Conservation (phyloP, 2,113 vertebrate genomes). For the Lynx canadensis region DNA sequence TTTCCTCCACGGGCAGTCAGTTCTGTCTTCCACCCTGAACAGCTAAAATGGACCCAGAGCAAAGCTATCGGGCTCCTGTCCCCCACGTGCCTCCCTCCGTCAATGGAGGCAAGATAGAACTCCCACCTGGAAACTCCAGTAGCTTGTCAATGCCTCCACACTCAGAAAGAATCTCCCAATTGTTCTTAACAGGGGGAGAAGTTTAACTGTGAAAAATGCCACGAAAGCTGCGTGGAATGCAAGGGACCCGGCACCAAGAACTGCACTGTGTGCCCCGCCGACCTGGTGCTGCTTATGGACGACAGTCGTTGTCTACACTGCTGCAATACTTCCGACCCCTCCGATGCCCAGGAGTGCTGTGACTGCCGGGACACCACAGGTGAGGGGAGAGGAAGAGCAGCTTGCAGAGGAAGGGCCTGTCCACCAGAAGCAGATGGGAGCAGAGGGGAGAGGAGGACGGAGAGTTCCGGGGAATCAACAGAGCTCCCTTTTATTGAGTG, state of each 20-base stretch:
- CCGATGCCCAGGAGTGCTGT: conserved; percentile 88
- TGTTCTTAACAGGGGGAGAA: conserved; percentile 70
- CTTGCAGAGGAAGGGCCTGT: neutral
- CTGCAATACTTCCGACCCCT: conserved; percentile 78
- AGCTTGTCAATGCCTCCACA: neutral
- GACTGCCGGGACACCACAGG: conserved; percentile 88
- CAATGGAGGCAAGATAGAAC: neutral
- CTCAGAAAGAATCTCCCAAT: conserved; percentile 48
- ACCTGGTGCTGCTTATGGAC: conserved; percentile 85
- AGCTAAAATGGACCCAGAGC: neutral
- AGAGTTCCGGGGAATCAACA: neutral
- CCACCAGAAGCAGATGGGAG: neutral
- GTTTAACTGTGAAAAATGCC: conserved; percentile 88
- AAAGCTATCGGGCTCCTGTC: neutral
- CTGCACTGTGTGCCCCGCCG: conserved; percentile 90
- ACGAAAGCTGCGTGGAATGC: conserved; percentile 91
- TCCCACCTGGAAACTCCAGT: neutral
- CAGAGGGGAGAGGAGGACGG: neutral
- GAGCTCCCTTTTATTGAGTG: neutral
- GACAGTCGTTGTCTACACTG: conserved; percentile 92
- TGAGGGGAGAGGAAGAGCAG: conserved; percentile 72
- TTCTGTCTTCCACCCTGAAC: neutral
- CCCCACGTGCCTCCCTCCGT: neutral
- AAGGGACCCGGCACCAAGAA: conserved; percentile 89
- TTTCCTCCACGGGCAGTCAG: neutral